A percentile compares a stretch with the other conserved stretches of the same genome.
phyloP scores from a whole-genome alignment of 2,113 vertebrate genomes.

The Ophthalmolycus amberensis region DNA sequence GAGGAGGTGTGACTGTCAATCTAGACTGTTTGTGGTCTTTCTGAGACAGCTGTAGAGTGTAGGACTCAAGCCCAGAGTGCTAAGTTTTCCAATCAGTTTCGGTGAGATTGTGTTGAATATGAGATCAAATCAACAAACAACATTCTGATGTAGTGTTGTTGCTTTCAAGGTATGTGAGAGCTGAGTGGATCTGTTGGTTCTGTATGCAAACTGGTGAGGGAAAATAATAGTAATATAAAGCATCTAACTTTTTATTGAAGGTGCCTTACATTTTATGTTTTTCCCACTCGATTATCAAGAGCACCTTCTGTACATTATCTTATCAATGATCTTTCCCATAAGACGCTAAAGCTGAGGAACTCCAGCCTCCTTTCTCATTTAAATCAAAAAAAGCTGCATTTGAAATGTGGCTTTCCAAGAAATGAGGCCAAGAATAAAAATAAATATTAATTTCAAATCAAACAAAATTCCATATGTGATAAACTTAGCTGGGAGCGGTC shows the following conservation, averaged over 20 bases:
- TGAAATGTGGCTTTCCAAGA: neutral
- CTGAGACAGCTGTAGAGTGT: neutral
- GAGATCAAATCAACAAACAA: neutral
- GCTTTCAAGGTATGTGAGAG: neutral
- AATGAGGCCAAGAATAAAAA: conserved; percentile 22
- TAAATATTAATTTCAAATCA: conserved; percentile 13
- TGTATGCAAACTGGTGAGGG: neutral
- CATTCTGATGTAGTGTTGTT: neutral
- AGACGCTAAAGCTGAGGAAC: neutral
- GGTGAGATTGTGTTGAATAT: neutral
- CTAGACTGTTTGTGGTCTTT: neutral
- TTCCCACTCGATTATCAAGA: neutral
- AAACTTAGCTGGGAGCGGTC: neutral
- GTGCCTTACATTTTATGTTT: neutral
- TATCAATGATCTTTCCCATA: neutral
- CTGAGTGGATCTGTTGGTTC: neutral
- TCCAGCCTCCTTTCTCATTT: neutral
- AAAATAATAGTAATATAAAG: neutral
- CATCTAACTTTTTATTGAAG: neutral
- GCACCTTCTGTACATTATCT: neutral
- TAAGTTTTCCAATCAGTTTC: neutral
- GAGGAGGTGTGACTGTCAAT: neutral
- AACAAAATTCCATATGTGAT: conserved; percentile 6
- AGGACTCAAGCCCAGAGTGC: neutral
- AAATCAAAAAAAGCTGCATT: neutral